phyloP scores from a whole-genome alignment of 1,140 invertebrate species.

The Apis mellifera region Amel_HAv3.1 CM009939.2:9849501-9850000 shows the following conservation, averaged over 20 bases:
- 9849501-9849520: background rate
- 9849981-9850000: background rate
- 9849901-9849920: slow-evolving; percentile 5
- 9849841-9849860: slow-evolving; percentile 62
- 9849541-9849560: no score
- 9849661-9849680: slow-evolving; percentile 25
- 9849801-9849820: slow-evolving; percentile 26
- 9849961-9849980: slow-evolving; percentile 36
- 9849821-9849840: slow-evolving; percentile 55
- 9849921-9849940: background rate
- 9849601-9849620: background rate
- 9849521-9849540: background rate
- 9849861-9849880: slow-evolving; percentile 51
- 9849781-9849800: background rate
- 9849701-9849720: slow-evolving; percentile 16
- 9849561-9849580: background rate
- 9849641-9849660: background rate
- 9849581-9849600: background rate
- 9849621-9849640: background rate
- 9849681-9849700: background rate
- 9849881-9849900: slow-evolving; percentile 46
- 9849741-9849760: slow-evolving; percentile 41
- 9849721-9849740: slow-evolving; percentile 50
- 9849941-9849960: slow-evolving; percentile 12
- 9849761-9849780: slow-evolving; percentile 41